Conservation (phyloP, 2,797 vertebrate genomes). For the Hephaestus fuliginosus region DNA sequence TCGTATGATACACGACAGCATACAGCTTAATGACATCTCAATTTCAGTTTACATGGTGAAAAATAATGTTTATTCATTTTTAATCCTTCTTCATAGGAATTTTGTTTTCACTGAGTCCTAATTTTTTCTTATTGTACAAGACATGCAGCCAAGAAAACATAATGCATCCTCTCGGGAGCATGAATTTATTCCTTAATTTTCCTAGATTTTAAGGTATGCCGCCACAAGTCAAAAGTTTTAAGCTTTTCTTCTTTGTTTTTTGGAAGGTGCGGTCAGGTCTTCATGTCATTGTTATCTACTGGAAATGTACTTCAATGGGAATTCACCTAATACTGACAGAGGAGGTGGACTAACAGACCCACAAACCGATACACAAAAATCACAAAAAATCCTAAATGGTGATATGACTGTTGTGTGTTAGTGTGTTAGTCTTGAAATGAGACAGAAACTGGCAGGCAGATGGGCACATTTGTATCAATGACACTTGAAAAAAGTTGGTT, state of each 20-base stretch:
- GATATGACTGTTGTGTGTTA: too few species aligned
- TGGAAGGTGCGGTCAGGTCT: not conserved
- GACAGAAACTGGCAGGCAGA: too few species aligned
- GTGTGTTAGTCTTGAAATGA: not conserved
- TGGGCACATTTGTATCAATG: too few species aligned
- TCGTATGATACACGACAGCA: not conserved
- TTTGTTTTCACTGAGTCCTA: too few species aligned
- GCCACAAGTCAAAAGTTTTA: not conserved
- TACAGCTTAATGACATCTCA: not conserved
- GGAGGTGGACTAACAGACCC: not conserved
- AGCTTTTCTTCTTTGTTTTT: not conserved
- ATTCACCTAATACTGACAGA: not conserved
- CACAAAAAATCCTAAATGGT: not conserved
- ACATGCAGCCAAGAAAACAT: not conserved
- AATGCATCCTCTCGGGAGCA: not conserved
- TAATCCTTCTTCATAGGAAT: too few species aligned
- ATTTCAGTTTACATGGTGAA: not conserved
- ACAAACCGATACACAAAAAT: not conserved
- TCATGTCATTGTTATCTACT: not conserved
- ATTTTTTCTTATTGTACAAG: too few species aligned
- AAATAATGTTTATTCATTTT: not conserved
- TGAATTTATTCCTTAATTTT: not conserved
- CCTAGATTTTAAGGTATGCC: not conserved
- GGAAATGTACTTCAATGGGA: not conserved
- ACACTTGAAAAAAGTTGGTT: too few species aligned